Percentiles rank a stretch among this genome's conserved stretches.
Evolutionary conservation across 2,113 vertebrate species (phyloP).

Genomic region (Anoura caudifer): DNA sequence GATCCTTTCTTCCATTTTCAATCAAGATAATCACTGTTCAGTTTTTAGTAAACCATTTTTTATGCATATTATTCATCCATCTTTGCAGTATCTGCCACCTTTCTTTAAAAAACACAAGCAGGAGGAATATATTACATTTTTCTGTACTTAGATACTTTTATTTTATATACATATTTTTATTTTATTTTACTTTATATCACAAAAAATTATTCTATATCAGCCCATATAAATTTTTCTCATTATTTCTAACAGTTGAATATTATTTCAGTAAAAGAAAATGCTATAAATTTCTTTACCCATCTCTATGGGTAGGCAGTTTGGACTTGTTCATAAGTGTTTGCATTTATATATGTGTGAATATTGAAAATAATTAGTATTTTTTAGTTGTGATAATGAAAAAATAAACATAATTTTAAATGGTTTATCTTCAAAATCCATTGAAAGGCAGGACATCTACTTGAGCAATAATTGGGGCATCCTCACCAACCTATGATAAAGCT

Average conservation of each 20-base stretch:
- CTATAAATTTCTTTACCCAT: neutral
- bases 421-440: neutral
- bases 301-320: neutral
- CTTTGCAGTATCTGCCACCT: neutral
- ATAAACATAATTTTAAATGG: neutral
- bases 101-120: neutral
- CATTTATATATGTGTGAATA: neutral
- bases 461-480: neutral
- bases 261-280: neutral
- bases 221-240: neutral
- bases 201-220: neutral
- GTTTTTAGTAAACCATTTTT: neutral
- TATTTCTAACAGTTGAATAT: neutral
- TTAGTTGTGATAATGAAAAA: neutral
- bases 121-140: neutral
- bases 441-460: neutral
- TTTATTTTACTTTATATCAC: neutral
- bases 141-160: neutral
- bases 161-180: neutral
- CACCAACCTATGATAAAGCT: neutral
- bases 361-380: neutral
- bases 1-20: neutral
- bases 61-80: neutral
- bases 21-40: neutral
- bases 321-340: neutral